Evolutionary conservation across 2,888 invertebrate species (phyloP).

Genomic region (Thysanoteuthis rhombus): DNA sequence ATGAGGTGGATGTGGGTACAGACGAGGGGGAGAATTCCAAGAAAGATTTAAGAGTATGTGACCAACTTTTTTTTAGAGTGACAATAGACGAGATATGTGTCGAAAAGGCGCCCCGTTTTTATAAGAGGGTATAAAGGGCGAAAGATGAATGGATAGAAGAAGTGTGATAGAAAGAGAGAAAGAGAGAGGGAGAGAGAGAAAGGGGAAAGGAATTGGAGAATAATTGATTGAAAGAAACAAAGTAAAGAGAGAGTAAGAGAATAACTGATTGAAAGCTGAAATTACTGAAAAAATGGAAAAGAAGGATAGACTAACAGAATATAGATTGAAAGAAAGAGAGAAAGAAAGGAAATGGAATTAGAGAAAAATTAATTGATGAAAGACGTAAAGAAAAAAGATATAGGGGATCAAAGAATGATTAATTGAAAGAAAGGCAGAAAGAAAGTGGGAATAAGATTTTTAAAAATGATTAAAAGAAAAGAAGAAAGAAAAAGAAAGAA

Average conservation of each 20-base stretch:
- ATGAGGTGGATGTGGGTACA: neutral
- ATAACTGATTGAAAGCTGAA: too few relatives aligned
- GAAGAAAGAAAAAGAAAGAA: too few relatives aligned
- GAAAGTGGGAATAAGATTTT: too few relatives aligned
- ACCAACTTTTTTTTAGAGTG: neutral
- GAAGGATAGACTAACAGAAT: neutral
- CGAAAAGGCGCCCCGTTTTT: neutral
- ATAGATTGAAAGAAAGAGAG: neutral
- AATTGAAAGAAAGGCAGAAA: neutral
- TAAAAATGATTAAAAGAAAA: too few relatives aligned
- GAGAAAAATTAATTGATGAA: too few relatives aligned
- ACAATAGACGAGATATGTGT: slow-evolving; percentile 12
- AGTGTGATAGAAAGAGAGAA: neutral
- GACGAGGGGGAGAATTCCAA: neutral
- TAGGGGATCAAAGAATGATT: too few relatives aligned
- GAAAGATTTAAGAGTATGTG: neutral
- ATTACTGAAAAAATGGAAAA: neutral
- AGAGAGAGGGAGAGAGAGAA: too few relatives aligned
- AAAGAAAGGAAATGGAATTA: neutral
- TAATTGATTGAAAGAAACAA: neutral
- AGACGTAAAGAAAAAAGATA: too few relatives aligned
- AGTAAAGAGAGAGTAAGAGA: neutral
- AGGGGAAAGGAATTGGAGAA: neutral
- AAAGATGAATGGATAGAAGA: neutral
- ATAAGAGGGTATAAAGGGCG: neutral